Percentiles rank a stretch among this genome's conserved stretches.
Evolutionary conservation across 2,113 vertebrate species (phyloP).

Genomic region (Sardina pilchardus): DNA sequence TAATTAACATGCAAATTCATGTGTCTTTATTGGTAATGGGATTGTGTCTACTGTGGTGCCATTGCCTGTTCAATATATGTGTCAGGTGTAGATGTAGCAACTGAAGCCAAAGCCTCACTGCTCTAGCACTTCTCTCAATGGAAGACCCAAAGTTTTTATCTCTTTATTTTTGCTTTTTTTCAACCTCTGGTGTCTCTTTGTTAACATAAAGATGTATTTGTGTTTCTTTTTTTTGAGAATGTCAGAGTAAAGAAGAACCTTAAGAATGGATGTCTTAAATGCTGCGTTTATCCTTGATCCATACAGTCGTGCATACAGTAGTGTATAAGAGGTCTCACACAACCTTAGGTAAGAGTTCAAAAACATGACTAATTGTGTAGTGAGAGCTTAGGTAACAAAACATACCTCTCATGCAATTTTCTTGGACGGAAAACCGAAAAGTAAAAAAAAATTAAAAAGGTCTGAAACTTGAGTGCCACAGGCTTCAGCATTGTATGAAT

Average conservation of each 20-base stretch:
- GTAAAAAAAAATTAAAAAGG: no score
- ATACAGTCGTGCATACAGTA: no score
- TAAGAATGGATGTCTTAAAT: not conserved
- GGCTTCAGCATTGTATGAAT: not conserved
- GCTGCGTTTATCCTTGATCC: not conserved
- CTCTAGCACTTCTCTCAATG: conserved; percentile 18
- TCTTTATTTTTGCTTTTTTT: not conserved
- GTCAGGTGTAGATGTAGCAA: conserved; percentile 30
- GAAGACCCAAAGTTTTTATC: not conserved
- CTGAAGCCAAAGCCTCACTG: conserved; percentile 10
- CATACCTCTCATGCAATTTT: no score
- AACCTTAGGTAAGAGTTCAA: no score
- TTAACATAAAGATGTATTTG: not conserved
- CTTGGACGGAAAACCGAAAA: no score
- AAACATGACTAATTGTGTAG: no score
- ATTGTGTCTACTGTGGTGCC: conserved; percentile 41
- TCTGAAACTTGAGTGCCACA: not conserved
- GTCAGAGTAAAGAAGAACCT: not conserved
- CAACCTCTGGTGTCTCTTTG: not conserved
- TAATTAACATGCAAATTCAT: conserved; percentile 64
- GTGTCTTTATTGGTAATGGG: conserved; percentile 52
- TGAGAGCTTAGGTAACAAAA: no score
- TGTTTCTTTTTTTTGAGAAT: not conserved
- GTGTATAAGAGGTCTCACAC: no score
- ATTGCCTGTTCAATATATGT: conserved; percentile 50